A percentile compares a stretch with the other conserved stretches of the same genome.
Conservation (phyloP, 2,888 invertebrate genomes). For the Byasa hedistus region DNA sequence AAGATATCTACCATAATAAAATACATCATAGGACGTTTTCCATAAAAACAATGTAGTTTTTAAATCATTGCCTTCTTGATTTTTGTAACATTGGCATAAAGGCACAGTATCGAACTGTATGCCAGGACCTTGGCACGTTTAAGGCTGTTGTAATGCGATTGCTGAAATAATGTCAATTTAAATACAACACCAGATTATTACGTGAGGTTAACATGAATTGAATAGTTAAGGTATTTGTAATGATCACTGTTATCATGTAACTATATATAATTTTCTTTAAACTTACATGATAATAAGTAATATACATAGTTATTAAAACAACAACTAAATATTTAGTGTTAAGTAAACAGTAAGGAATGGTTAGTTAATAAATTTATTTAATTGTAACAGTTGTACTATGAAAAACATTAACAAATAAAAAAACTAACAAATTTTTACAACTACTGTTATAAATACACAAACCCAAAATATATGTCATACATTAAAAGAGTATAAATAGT, state of each 20-base stretch:
- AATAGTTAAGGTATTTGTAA: neutral
- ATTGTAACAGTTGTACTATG: too few species aligned
- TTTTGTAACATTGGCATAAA: neutral
- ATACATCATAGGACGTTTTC: neutral
- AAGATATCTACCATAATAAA: neutral
- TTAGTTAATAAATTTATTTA: too few species aligned
- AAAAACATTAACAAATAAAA: too few species aligned
- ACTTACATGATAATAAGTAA: too few species aligned
- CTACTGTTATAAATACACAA: too few species aligned
- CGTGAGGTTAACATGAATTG: neutral
- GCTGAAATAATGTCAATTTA: conserved; percentile 7
- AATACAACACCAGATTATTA: conserved; percentile 2
- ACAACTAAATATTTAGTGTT: too few species aligned
- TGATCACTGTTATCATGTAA: neutral
- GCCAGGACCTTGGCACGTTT: conserved; percentile 25
- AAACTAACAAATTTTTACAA: too few species aligned
- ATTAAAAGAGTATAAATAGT: too few species aligned
- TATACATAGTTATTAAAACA: too few species aligned
- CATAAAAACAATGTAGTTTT: neutral
- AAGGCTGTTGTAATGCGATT: conserved; percentile 6
- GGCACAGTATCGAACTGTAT: neutral
- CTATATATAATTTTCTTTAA: neutral
- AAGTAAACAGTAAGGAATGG: too few species aligned
- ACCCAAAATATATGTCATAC: too few species aligned
- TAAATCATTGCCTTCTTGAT: neutral